Evolutionary conservation across 2,113 vertebrate species (phyloP), one percentile per base, ranked within the genome.

Genomic region (Butorides virescens): DNA sequence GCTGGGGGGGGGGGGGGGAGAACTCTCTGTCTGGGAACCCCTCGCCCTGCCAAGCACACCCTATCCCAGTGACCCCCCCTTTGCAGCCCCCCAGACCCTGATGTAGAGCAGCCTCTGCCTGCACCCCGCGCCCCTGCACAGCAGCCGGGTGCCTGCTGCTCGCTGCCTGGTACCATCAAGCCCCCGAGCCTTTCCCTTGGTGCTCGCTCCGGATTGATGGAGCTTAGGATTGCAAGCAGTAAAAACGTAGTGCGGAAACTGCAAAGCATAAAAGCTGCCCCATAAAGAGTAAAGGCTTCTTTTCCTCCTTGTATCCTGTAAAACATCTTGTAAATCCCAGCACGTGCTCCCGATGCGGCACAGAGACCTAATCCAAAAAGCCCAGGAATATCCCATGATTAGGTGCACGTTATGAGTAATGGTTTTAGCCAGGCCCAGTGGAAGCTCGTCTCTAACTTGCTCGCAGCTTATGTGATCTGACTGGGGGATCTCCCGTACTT

Each of bases 221-320:
- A 23, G 55, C 1, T 94, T 75, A 80, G 94, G 50, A 90, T 55
- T 71, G 80, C 15, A n/a, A 55, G 95, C 86, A 94, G 86, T 93
- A 92, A 97, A 97, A 96, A 39, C 0, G 0, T 23, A 5, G 50
- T 22, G 55, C 0, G 0, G 91, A 67, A 96, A 93, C 63, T 68
- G 86, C 93, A 39, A 77, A 36, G 14, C 10, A 25, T 78, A 94
- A 97, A 96, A 92, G 49, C 81, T 27, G 77, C 77, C 88, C 94
- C 90, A 75, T 94, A 95, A 97, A 91, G 49, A 96, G 82, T 44
- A 74, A 93, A 91, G 13, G 63, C 67, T 92, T 13, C 65, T 65
- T 58, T 77, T 37, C 78, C 50, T 91, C 68, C 49, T 66, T 65
- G 53, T 56, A 91, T 77, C 72, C 65, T 55, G 29, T 58, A 76